Conservation (phyloP, 1,140 invertebrate genomes). For the Heliconius himera region DNA sequence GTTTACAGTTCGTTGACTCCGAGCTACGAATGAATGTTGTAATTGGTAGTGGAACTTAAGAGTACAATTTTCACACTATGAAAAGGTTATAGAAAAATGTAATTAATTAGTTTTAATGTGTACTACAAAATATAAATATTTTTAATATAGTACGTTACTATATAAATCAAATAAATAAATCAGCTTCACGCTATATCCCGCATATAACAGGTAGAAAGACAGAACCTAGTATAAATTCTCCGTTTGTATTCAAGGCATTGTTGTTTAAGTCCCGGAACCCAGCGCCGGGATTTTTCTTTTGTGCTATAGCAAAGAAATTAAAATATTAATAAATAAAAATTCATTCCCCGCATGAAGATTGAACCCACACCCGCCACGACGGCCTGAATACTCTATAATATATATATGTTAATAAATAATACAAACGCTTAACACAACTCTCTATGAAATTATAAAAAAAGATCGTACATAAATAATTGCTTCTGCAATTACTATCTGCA, state of each 20-base stretch:
- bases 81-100: neutral
- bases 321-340: too few relatives aligned
- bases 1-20: slow-evolving; percentile 19
- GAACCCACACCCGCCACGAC: too few relatives aligned
- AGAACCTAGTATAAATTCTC: too few relatives aligned
- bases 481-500: slow-evolving; percentile 14
- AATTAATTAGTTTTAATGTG: neutral
- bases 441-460: neutral
- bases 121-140: neutral
- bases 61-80: neutral
- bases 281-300: too few relatives aligned
- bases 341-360: too few relatives aligned
- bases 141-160: neutral
- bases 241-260: too few relatives aligned
- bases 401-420: neutral
- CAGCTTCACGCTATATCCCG: too few relatives aligned
- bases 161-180: too few relatives aligned
- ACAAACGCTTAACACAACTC: neutral
- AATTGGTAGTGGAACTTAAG: slow-evolving; percentile 2
- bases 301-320: too few relatives aligned
- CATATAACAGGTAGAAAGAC: too few relatives aligned
- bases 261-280: too few relatives aligned
- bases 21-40: neutral
- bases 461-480: slow-evolving; percentile 2
- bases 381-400: too few relatives aligned